These are phyloP conservation scores for Tenrec ecaudatus DNA, from an alignment of 2,113 vertebrate species.

Conservation along the genomic window DNA sequence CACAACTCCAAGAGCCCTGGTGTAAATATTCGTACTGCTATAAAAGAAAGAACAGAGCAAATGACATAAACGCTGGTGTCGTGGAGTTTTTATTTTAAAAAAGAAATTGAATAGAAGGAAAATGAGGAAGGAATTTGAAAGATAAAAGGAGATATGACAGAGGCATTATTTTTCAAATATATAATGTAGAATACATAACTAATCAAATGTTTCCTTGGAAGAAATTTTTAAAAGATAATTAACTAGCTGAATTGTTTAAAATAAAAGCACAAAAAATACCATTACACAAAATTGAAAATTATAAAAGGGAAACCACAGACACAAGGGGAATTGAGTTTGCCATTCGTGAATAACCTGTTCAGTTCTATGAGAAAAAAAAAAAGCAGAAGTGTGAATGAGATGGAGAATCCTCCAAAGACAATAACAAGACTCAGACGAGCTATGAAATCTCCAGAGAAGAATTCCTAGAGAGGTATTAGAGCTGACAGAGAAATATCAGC, in stretches of 20 bases:
- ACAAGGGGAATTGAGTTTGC: not conserved
- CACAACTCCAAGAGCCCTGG: conserved; percentile 7
- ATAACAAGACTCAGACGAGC: not conserved
- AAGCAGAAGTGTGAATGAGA: conserved; percentile 15
- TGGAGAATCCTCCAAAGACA: not conserved
- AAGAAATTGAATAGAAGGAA: not conserved
- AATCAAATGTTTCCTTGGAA: conserved; percentile 34
- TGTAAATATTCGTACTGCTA: not conserved
- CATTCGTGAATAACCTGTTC: not conserved
- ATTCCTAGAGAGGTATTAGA: not conserved
- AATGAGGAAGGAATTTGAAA: not conserved
- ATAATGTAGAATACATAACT: not conserved
- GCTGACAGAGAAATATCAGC: not conserved
- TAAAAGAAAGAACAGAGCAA: conserved; percentile 34
- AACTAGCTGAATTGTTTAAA: conserved; percentile 8
- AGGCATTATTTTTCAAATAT: not conserved
- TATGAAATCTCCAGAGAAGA: not conserved
- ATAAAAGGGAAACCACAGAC: conserved; percentile 22
- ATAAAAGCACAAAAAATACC: not conserved
- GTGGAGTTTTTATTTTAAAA: not conserved
- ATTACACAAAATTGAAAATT: conserved; percentile 16
- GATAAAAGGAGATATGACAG: conserved; percentile 1
- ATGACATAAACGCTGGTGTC: not conserved
- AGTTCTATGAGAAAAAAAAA: not conserved
- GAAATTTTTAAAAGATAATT: conserved; percentile 6